Evolutionary conservation across 1,140 invertebrate species (phyloP), one percentile per base, ranked within the genome.

Genomic region (Phortica variegata): DNA sequence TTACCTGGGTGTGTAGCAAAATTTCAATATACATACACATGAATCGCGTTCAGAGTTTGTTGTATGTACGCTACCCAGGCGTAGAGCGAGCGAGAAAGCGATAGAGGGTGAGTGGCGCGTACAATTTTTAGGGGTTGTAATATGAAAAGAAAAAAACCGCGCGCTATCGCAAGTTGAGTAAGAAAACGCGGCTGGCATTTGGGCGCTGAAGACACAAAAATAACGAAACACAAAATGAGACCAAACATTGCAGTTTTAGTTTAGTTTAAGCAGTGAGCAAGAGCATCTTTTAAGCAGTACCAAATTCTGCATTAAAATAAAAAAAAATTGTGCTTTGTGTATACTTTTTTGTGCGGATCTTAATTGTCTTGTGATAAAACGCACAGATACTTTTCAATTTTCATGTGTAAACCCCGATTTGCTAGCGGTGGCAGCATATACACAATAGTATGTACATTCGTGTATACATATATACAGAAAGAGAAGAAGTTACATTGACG

Each of bases 61-160:
- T 12, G 4, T 36, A 4, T 36, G 12, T 36, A 5, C 33, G 33
- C 13, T 36, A n/a, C 6, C 1, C n/a, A 37, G 3, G 21, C 17
- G 33, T 43, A 36, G 23, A n/a, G 36, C 43, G 43, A 43, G 29
- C 42, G 26, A 23, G 40, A 31, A 49, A 43, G 45, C 61, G 50
- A 46, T 48, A 61, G 52, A 40, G 52, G 60, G 60, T 62, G 59
- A 62, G 55, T 58, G 55, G 62, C 54, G 58, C 45, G 21, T 17
- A 42, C 40, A 42, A 37, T 49, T 36, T 60, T 52, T 62, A 59
- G 60, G 58, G 60, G 59, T 61, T 62, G 60, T 37, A n/a, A n/a
- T 59, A 40, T 26, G 37, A 51, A 26, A 33, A 33, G 15, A 19
- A 32, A 51, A 44, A 37, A 38, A 57, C 47, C 23, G 34, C 53